A percentile compares a stretch with the other conserved stretches of the same genome.
phyloP scores from a whole-genome alignment of 2,888 invertebrate species.

The Agrenia bidenticulata region DNA sequence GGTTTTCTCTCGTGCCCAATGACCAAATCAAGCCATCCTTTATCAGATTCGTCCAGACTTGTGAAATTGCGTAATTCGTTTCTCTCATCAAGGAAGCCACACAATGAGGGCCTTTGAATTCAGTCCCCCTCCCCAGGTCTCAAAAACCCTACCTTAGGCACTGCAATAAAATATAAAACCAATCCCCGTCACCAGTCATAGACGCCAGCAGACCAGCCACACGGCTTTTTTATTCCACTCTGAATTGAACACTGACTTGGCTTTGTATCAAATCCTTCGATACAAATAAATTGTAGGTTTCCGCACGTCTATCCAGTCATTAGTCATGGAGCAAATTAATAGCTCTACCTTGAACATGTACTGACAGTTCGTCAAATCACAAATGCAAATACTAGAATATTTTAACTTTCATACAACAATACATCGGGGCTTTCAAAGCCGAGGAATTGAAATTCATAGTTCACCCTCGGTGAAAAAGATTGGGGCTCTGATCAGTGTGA shows the following conservation, averaged over 20 bases:
- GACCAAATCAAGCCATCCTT: constrained; percentile 24
- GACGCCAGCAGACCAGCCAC: not conserved
- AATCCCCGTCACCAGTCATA: constrained; percentile 1
- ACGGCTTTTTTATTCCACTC: too few species aligned
- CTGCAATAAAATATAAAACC: constrained; percentile 9
- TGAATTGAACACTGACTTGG: too few species aligned
- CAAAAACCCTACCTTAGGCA: constrained; percentile 18
- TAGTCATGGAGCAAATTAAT: too few species aligned
- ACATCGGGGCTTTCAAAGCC: too few species aligned
- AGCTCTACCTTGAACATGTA: too few species aligned
- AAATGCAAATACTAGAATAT: too few species aligned
- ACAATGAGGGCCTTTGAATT: constrained; percentile 9
- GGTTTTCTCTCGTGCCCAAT: constrained; percentile 20
- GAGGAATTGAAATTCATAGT: constrained; percentile 13
- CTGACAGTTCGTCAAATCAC: too few species aligned
- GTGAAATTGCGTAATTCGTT: constrained; percentile 25
- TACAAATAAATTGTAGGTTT: too few species aligned
- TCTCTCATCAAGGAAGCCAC: constrained; percentile 17
- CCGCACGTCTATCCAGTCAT: too few species aligned
- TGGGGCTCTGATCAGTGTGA: too few species aligned
- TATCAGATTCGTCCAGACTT: constrained; percentile 14
- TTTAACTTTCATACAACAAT: too few species aligned
- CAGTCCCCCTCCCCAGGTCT: constrained; percentile 12
- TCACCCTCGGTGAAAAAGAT: not conserved
- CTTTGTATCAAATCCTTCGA: too few species aligned